Evolutionary conservation across 2,113 vertebrate genomes (phyloP).

Genomic region (Brienomyrus longianalis): DNA sequence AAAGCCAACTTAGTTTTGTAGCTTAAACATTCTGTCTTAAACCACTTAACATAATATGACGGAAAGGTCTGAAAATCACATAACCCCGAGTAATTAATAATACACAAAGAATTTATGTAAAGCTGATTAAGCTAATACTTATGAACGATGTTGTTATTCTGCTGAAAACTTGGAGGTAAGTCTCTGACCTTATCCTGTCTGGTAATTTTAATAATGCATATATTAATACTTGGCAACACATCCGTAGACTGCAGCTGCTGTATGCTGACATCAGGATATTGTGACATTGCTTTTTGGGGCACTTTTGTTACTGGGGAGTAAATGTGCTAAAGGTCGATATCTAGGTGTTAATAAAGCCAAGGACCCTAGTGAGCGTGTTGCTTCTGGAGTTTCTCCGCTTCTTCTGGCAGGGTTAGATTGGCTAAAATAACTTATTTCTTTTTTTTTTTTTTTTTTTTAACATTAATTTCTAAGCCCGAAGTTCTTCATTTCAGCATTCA

Average conservation of each 20-base stretch:
- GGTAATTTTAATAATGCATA: not conserved
- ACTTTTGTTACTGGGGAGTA: not conserved
- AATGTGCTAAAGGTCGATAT: not conserved
- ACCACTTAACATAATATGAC: not conserved
- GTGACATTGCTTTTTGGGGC: not conserved
- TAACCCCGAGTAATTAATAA: not conserved
- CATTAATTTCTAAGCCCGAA: not conserved
- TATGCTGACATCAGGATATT: not conserved
- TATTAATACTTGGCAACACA: not conserved
- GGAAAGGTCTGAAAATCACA: not conserved
- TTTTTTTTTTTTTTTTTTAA: not conserved
- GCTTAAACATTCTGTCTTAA: not conserved
- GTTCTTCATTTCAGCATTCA: slow-evolving; percentile 1
- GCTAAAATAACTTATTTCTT: not conserved
- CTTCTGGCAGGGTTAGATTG: not conserved
- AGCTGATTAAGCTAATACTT: not conserved
- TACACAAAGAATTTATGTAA: not conserved
- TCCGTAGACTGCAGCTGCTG: not conserved
- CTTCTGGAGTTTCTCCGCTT: not conserved
- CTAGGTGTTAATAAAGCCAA: not conserved
- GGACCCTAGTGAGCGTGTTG: not conserved
- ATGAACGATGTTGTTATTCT: not conserved
- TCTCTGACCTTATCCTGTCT: not conserved
- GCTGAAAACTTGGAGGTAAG: not conserved
- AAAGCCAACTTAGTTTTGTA: not conserved